A percentile compares a stretch with the other conserved stretches of the same genome.
Evolutionary conservation across 2,888 invertebrate genomes (phyloP).

Genomic region (Morpho helenor): DNA sequence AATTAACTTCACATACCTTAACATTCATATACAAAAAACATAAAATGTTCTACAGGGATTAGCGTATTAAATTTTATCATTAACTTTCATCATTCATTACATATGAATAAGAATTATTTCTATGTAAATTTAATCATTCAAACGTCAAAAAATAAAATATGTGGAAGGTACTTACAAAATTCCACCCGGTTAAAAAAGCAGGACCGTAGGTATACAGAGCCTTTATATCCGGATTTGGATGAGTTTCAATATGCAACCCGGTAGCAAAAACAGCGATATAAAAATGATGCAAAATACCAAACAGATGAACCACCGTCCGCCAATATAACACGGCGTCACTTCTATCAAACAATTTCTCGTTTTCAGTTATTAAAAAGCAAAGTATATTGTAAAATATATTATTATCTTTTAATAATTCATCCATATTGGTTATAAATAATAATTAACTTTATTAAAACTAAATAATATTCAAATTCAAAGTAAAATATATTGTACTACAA

Average conservation of each 20-base stretch:
- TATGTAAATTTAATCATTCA: too few species aligned
- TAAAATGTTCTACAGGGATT: too few species aligned
- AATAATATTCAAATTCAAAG: slow-evolving; percentile 1
- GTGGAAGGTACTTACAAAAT: slow-evolving; percentile 53
- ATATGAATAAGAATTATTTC: too few species aligned
- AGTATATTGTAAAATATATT: slow-evolving; percentile 61
- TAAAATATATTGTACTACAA: background rate
- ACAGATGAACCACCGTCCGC: slow-evolving; percentile 55
- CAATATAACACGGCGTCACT: slow-evolving; percentile 59
- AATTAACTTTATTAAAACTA: slow-evolving; percentile 6
- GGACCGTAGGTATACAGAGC: slow-evolving; percentile 42
- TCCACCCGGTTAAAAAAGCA: slow-evolving; percentile 62
- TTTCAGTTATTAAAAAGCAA: slow-evolving; percentile 64
- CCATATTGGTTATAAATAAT: slow-evolving; percentile 40
- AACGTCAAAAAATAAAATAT: too few species aligned
- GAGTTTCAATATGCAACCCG: slow-evolving; percentile 34
- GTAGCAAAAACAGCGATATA: slow-evolving; percentile 40
- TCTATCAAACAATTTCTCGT: slow-evolving; percentile 60
- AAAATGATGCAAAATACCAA: slow-evolving; percentile 43
- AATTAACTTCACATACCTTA: too few species aligned
- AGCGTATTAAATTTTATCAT: too few species aligned
- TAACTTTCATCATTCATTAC: too few species aligned
- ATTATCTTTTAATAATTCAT: slow-evolving; percentile 51
- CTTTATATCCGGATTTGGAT: slow-evolving; percentile 35
- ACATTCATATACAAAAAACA: too few species aligned